Evolutionary conservation across 1,140 invertebrate species (phyloP), one percentile per base, ranked within the genome.

Genomic region (Phymastichus coffea): DNA sequence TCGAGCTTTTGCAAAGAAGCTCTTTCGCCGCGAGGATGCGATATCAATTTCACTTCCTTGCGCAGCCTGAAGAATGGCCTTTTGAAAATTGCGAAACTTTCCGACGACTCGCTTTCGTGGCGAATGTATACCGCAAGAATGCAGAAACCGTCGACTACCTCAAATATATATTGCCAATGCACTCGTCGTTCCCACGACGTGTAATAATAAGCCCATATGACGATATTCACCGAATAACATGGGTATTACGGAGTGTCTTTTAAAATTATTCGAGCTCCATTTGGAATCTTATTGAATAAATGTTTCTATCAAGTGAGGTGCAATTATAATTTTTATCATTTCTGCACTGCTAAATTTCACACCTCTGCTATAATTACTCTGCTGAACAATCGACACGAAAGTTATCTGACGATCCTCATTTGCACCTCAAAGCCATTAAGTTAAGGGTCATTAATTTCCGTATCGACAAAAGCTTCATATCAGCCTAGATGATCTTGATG

Each of bases 371-470:
- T 49, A 57, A 49, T 57, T 57, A 49, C 53, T 6, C 28, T 33
- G 28, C 20, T 23, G 26, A 17, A 43, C 38, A 43, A 55, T 43
- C 53, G 38, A 22, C 14, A 43, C 52, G 28, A 43, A 41, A 43
- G 26, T 28, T 25, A 14, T 47, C 6, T 12, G 28, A 33, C 52
- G 23, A 40, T 40, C 26, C 38, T 51, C 47, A 51, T 51, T 59
- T 53, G 57, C 57, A 47, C 41, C 14, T 37, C 17, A 17, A 60
- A 54, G 26, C 57, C 49, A 60, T 60, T 60, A 54, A 47, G 23
- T 54, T 47, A 47, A 30, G 49, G 57, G 43, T 60, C 57, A 60
- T 60, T 60, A 60, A 60, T 61, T 61, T 43, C 26, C 23, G 38
- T 48, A 55, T 55, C 51, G 40, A 56, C 51, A 55, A 61, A 56